phyloP scores from a whole-genome alignment of 2,113 vertebrate species.

The Antidorcas marsupialis region DNA sequence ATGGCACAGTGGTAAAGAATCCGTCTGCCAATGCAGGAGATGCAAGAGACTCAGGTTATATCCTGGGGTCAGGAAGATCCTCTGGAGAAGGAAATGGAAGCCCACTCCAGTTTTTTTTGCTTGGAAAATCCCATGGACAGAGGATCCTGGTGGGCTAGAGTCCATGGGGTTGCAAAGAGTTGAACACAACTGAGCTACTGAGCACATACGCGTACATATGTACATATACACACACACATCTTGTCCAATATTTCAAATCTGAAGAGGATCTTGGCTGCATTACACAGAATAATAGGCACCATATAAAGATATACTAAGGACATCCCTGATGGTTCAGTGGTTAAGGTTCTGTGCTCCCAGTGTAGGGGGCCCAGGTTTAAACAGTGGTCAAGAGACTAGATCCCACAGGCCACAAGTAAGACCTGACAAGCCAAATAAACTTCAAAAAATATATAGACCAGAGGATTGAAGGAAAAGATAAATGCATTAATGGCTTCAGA shows the following conservation, averaged over 20 bases:
- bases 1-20: not conserved
- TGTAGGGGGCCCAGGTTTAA: not conserved
- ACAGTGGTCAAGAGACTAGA: not conserved
- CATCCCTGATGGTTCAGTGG: not conserved
- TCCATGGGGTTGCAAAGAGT: not conserved
- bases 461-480: not conserved
- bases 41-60: not conserved
- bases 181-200: not conserved
- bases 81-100: not conserved
- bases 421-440: not conserved
- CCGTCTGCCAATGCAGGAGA: not conserved
- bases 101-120: not conserved
- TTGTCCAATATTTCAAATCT: not conserved
- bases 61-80: not conserved
- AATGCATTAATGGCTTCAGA: not conserved
- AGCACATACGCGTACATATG: accelerated
- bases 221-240: not conserved
- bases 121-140: not conserved
- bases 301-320: not conserved
- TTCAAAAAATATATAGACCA: not conserved
- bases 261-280: not conserved
- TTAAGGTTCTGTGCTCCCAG: not conserved
- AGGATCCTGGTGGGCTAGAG: not conserved
- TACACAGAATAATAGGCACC: not conserved
- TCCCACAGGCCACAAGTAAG: not conserved